Base-by-base conservation (phyloP, 2,888 invertebrate species). In the Rhagonycha lutea region DNA sequence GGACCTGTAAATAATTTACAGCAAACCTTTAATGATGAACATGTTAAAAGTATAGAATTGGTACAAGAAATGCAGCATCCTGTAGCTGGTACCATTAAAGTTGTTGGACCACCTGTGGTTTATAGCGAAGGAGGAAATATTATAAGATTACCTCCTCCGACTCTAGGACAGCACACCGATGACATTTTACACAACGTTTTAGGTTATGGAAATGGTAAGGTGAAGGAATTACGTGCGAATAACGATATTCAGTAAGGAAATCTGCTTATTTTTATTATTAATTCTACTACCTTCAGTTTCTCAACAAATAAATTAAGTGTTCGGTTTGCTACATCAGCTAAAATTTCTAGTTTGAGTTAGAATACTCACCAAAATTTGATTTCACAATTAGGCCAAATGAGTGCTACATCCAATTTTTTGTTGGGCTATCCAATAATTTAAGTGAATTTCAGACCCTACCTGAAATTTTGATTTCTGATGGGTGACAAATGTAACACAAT, bases 1-100 rank as follows among this genome's bases (percentile, higher is more conserved):
- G 98, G 97, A 0, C 97, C 97, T 0, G 92, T 99, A 4, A 98
- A 99, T 88, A 93, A 90, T 62, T 92, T 98, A 87, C 88, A 91
- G 78, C 92, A 96, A 88, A 96, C 95, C 0, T 98, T 98, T 86
- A 90, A 92, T 70, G 97, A 98, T 89, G 93, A 94, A 2, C 98
- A 98, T 88, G 92, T 98, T 0, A 90, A 91, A 79, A 90, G 91
- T 1, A 92, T 94, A 77, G 91, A 89, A n/a, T 85, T 96, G 73
- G 94, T 96, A 0, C 91, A 95, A 86, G 92, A 92, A 76, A 80
- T 96, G 78, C 85, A 89, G 0, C 96, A 97, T 87, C 90, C 93
- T 0, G 89, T 89, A 29, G 92, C 92, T 23, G 96, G 95, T 0
- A 87, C 85, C 14, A 89, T 98, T 3, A 94, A 93, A 85, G 87